Evolutionary conservation across 2,797 vertebrate species (phyloP), one percentile per base, ranked within the genome.

Genomic region (Lithobates pipiens): DNA sequence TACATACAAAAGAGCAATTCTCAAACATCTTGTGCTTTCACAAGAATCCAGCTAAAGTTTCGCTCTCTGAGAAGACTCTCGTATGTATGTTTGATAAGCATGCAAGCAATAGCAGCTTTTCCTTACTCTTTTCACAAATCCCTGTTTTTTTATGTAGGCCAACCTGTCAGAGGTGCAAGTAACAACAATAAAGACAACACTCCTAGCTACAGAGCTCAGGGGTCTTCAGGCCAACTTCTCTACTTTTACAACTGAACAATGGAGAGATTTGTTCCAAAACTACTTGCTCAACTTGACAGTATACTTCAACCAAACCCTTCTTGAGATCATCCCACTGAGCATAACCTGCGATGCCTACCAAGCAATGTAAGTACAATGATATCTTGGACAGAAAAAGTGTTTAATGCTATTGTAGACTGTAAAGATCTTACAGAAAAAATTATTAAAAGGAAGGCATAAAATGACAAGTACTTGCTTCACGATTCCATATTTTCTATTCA

Each of bases 291-390:
- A 36, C 21, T 57, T 83, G 63, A 46, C 76, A 46, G 42, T 42
- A 0, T 69, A 76, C 46, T 69, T 76, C 36, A 80, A 87, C 32
- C 18, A 65, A 74, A 34, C 11, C 3, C 32, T 54, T 54, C 69
- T 83, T 68, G 29, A 42, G n/a, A 11, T 77, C 13, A 10, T 86
- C 29, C 79, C 85, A 8, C 13, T 7, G 16, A 39, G 67, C 42
- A 63, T 86, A 18, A n/a, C 29, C 36, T 86, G 85, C 32, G 25
- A 50, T 8, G 77, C 73, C 9, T 82, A 72, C 32, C 85, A 67
- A 67, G 73, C 80, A 65, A 86, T 85, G 83, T 85, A 74, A 79
- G 76, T 85, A 29, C 42, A 21, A 65, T 8, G 5, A 77, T n/a
- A n/a, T n/a, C n/a, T n/a, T n/a, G n/a, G n/a, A n/a, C n/a, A n/a